Conservation (phyloP, 2,888 invertebrate species). For the Nomada fucata region DNA sequence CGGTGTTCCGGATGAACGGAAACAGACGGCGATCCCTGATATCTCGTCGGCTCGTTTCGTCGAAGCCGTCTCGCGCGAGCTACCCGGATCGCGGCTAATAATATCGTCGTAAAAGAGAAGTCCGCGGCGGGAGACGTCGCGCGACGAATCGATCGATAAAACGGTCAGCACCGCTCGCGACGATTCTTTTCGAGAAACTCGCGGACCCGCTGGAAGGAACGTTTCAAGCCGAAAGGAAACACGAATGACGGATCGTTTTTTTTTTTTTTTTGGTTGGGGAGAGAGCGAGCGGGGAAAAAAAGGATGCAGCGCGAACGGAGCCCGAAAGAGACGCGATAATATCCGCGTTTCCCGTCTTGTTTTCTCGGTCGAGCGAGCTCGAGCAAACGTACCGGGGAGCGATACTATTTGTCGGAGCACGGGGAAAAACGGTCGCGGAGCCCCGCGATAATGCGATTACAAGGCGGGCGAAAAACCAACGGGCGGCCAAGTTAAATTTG, state of each 20-base stretch:
- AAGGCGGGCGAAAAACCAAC: slow-evolving; percentile 67
- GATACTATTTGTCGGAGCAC: slow-evolving; percentile 48
- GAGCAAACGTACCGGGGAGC: slow-evolving; percentile 26
- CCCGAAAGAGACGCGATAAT: slow-evolving; percentile 8
- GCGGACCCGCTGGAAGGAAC: slow-evolving; percentile 1
- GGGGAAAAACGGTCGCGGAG: slow-evolving; percentile 24
- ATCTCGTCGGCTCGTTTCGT: slow-evolving; percentile 57
- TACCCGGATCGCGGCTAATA: slow-evolving; percentile 65
- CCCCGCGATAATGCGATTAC: slow-evolving; percentile 63
- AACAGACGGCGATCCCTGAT: slow-evolving; percentile 34
- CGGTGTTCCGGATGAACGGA: slow-evolving; percentile 2
- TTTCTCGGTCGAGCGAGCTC: not conserved
- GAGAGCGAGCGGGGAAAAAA: not conserved
- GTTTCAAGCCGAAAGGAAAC: not conserved
- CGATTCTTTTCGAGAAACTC: not conserved
- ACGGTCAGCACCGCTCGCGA: slow-evolving; percentile 38
- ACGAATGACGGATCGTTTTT: not conserved
- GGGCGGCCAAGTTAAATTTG: slow-evolving; percentile 72
- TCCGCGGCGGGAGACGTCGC: not conserved
- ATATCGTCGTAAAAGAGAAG: slow-evolving; percentile 61
- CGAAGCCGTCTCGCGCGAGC: slow-evolving; percentile 52
- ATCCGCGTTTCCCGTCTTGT: not conserved
- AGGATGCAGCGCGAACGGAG: not conserved
- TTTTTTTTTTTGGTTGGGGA: too few species aligned
- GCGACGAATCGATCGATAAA: slow-evolving; percentile 50